Percentiles rank a stretch among this genome's conserved stretches.
Evolutionary conservation across 2,797 vertebrate genomes (phyloP).

Genomic region (Coreius guichenoti): DNA sequence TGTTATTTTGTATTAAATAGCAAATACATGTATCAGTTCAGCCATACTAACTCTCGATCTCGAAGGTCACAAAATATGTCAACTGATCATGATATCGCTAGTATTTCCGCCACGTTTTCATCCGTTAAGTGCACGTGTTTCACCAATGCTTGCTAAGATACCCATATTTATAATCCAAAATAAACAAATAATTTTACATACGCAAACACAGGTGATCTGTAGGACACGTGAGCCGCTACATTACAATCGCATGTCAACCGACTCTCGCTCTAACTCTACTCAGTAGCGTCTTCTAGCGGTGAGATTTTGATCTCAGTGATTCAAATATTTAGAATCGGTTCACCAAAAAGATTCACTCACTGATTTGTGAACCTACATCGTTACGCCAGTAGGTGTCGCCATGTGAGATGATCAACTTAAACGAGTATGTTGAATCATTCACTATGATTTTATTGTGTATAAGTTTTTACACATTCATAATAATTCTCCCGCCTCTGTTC

Average conservation of each 20-base stretch:
- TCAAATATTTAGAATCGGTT: background rate
- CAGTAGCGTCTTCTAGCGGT: background rate
- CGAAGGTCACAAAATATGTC: background rate
- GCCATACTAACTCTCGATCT: background rate
- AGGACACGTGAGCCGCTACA: slow-evolving; percentile 3
- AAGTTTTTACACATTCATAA: background rate
- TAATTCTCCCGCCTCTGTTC: background rate
- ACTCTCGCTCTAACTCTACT: background rate
- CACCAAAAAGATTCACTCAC: background rate
- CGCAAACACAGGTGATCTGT: slow-evolving; percentile 8
- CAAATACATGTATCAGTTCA: background rate
- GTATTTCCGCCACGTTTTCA: background rate
- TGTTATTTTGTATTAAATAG: background rate
- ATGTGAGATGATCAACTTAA: background rate
- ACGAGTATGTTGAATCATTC: background rate
- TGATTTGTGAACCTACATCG: background rate
- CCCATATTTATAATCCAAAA: background rate
- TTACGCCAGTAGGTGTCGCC: background rate
- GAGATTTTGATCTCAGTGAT: background rate
- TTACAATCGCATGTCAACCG: background rate
- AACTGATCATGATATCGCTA: background rate
- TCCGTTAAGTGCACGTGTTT: background rate
- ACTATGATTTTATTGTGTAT: background rate
- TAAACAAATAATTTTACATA: background rate
- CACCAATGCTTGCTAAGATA: background rate